Percentiles rank a stretch among this genome's conserved stretches.
These are phyloP conservation scores for Phaethon lepturus DNA, from an alignment of 2,113 vertebrate genomes.

Conservation along the genomic window DNA sequence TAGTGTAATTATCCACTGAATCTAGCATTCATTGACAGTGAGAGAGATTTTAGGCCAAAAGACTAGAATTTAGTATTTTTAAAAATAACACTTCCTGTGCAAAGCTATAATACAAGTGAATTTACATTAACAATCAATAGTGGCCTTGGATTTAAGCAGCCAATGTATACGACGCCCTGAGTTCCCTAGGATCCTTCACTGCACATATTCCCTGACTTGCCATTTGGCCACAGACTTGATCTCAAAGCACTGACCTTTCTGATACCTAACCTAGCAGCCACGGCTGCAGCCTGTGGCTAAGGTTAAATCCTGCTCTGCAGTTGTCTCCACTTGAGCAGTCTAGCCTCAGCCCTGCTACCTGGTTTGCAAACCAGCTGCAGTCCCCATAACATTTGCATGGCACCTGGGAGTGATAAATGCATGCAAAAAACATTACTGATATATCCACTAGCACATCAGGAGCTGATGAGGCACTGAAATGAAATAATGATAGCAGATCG, in stretches of 20 bases:
- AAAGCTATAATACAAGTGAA: neutral
- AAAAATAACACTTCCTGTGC: neutral
- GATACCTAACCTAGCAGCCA: neutral
- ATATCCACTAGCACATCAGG: conserved; percentile 11
- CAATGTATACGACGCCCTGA: neutral
- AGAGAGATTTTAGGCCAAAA: conserved; percentile 32
- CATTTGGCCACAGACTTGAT: neutral
- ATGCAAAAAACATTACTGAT: neutral
- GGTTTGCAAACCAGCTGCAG: neutral
- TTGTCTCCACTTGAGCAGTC: neutral
- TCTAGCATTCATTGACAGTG: neutral
- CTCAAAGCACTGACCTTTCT: neutral
- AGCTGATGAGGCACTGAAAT: conserved; percentile 11
- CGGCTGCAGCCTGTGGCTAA: neutral
- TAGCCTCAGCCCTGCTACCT: neutral
- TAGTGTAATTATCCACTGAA: conserved; percentile 47
- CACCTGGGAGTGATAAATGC: conserved; percentile 16
- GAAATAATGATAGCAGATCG: neutral
- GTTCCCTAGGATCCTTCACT: neutral
- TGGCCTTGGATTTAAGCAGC: neutral
- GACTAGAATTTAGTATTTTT: neutral
- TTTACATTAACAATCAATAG: neutral
- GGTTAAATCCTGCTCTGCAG: neutral
- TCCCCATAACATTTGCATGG: neutral
- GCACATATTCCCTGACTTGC: neutral